Base-by-base conservation (phyloP, 2,888 invertebrate genomes). In the Andrena hattorfiana region DNA sequence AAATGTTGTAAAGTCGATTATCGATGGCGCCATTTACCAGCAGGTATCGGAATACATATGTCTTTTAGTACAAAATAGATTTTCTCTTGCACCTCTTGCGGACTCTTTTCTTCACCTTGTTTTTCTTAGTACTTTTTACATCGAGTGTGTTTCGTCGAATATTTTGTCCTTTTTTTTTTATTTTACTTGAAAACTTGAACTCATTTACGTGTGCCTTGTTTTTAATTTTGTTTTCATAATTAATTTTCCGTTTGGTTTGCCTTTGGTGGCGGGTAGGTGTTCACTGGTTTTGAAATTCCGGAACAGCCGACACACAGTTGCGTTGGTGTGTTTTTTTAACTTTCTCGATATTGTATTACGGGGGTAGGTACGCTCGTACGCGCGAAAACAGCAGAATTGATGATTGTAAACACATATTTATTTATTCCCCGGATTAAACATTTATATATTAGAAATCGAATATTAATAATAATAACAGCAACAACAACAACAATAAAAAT, bases 181-280 rank as follows among this genome's bases (percentile, higher is more conserved):
- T 42, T 42, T 42, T 42, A 42, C 16, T 42, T 42, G 16, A 42
- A 42, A 63, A 66, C 67, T 60, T 20, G 4, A 51, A 51, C 42
- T 48, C 49, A 26, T 48, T 72, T 30, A 32, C 82, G 62, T 69
- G 81, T 69, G 73, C 56, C 77, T 62, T 67, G 42, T 67, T 68
- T 70, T 63, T 56, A 48, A 23, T 63, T 71, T 35, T 67, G 26
- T 42, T 67, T 67, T 62, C 62, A 32, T 64, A 2, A 64, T 64
- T 73, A 51, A 76, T 72, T 48, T 1, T 71, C 35, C 66, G 10
- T 69, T 76, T 81, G 62, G 56, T 74, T 77, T 72, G 73, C 67
- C 66, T 78, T 68, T 86, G 89, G 86, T 89, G 89, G 64, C 89
- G 89, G 88, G 85, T 76, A 64, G 67, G 42, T 67, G 62, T 0